These are phyloP conservation scores for Syngnathus acus DNA, from an alignment of 2,797 vertebrate species.

Conservation along the genomic window DNA sequence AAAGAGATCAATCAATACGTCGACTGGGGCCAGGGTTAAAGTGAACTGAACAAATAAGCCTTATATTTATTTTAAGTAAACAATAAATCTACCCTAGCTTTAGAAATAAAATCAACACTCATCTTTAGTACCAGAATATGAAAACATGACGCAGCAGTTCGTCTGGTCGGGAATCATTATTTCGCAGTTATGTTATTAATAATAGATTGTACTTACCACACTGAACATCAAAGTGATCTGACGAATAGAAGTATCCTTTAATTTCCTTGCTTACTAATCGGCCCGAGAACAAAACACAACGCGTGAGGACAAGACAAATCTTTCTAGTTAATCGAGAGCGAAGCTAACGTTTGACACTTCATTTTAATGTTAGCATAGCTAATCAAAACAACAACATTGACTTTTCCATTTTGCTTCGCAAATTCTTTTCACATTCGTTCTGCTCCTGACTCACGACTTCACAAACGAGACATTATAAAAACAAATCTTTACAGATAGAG, in stretches of 20 bases:
- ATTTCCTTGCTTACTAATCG: not conserved
- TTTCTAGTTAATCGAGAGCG: constrained; percentile 3
- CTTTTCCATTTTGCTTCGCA: not conserved
- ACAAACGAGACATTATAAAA: not conserved
- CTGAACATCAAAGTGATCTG: constrained; percentile 47
- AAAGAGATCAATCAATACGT: not conserved
- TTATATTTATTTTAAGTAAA: not conserved
- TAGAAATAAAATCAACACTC: not conserved
- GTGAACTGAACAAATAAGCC: not conserved
- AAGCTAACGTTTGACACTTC: constrained; percentile 24
- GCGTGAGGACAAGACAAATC: not conserved
- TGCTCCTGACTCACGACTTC: not conserved
- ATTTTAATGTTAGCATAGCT: constrained; percentile 29
- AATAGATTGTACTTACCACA: constrained; percentile 46
- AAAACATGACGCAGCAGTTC: not conserved
- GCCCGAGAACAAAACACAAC: not conserved
- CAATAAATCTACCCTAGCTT: not conserved
- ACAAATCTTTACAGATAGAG: not conserved
- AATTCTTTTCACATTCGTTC: not conserved
- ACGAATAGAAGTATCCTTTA: not conserved
- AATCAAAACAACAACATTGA: constrained; percentile 34
- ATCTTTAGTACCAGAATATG: not conserved
- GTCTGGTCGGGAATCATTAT: not conserved
- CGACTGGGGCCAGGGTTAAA: not conserved
- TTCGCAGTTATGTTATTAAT: not conserved